phyloP scores from a whole-genome alignment of 2,888 invertebrate species.

The Palloptera scutellata region DNA sequence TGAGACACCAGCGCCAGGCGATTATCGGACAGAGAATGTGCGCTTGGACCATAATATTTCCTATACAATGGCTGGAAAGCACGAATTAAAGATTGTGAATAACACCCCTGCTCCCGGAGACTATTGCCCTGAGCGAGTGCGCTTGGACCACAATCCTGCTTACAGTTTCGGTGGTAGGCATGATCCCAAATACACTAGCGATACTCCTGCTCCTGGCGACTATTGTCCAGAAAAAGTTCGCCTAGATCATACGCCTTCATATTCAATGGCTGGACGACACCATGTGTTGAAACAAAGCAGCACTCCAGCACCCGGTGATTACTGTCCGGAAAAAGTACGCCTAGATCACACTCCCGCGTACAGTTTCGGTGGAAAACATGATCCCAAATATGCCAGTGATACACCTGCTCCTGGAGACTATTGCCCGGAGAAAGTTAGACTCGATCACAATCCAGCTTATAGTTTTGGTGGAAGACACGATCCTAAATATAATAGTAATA shows the following conservation, averaged over 20 bases:
- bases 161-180: slow-evolving; percentile 70
- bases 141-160: slow-evolving; percentile 65
- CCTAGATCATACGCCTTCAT: slow-evolving; percentile 66
- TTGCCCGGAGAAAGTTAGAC: slow-evolving; percentile 68
- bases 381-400: slow-evolving; percentile 69
- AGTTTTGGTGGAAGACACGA: slow-evolving; percentile 69
- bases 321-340: slow-evolving; percentile 72
- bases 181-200: slow-evolving; percentile 62
- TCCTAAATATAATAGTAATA: slow-evolving; percentile 66
- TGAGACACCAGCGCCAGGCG: slow-evolving; percentile 69
- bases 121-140: slow-evolving; percentile 66
- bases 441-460: slow-evolving; percentile 62
- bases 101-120: slow-evolving; percentile 64
- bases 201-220: slow-evolving; percentile 66
- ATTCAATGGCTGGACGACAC: slow-evolving; percentile 75
- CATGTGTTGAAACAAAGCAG: slow-evolving; percentile 69
- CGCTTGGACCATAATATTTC: slow-evolving; percentile 71
- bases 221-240: slow-evolving; percentile 72
- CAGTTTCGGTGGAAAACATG: slow-evolving; percentile 75
- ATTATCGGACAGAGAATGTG: slow-evolving; percentile 68
- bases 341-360: slow-evolving; percentile 66
- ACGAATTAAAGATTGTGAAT: slow-evolving; percentile 47
- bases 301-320: slow-evolving; percentile 74
- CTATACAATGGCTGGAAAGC: slow-evolving; percentile 65
- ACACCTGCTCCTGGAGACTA: slow-evolving; percentile 70